Evolutionary conservation across 64 coral and sea anemone species (phyloP), one percentile per base, ranked within the genome.

Genomic region (Stylophora pistillata): DNA sequence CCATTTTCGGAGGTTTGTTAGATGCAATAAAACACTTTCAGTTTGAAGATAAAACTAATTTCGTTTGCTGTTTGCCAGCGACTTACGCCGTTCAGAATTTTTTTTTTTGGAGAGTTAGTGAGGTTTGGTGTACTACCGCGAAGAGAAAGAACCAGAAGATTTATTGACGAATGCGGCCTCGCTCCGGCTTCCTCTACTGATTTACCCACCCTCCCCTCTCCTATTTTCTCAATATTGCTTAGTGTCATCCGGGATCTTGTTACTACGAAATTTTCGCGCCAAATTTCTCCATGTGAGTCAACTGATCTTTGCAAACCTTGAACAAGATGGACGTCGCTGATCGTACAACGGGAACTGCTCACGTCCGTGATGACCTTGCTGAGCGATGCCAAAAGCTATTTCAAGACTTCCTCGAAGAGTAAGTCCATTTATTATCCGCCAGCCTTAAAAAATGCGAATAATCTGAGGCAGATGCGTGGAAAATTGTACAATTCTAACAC

Each of bases 331-430:
- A 99, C 77, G 97, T 99, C 0, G 97, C 93, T 74, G 93, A 99
- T 99, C 94, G 97, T 20, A 99, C 93, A 47, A 95, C 93, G 54
- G 97, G 97, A 23, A 89, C 69, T 30, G 52, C 80, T 79, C 94
- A 90, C 78, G 93, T 99, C 12, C 97, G 90, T 32, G 92, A 99
- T 91, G 93, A 99, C 56, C 86, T 99, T 25, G 93, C 93, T 74
- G 97, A 99, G 82, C 87, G 93, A 78, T 99, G 93, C 52, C 97
- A 99, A 85, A 99, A 99, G 84, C 93, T 99, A 73, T 99, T 99
- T 85, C 97, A 99, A 76, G 97, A 99, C 78, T 99, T 99, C 81
- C 93, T 99, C 21, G 97, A 99, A 91, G 97, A 99, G 97, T 99
- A 88, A 99, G 97, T 95, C 17, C 0, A 25, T 9, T 75, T 86